Evolutionary conservation across 1,140 invertebrate species (phyloP), one percentile per base, ranked within the genome.

Genomic region (Lordiphosa clarofinis): DNA sequence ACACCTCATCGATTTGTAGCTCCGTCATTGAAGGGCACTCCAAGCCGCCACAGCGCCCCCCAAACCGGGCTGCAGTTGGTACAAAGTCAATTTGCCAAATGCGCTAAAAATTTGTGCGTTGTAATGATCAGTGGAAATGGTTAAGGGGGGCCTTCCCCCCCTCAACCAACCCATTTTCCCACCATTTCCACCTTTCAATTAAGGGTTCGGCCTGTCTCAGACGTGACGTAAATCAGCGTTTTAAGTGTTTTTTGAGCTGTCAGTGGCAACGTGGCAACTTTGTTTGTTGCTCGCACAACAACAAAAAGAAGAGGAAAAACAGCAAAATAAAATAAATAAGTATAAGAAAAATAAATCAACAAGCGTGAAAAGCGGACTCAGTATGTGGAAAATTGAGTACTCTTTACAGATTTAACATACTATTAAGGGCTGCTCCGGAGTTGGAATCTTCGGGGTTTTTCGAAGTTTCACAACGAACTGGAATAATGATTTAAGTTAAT

Each of bases 1-100:
- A 70, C 67, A 72, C 75, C 75, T 82, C 76, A 82, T 82, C 76
- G 71, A 82, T 82, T 82, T 75, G 76, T 81, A 62, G 76, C 76
- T 40, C 46, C 66, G 75, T 79, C 75, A 79, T 64, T 66, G 13
- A 53, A 48, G 55, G 28, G 31, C 47, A 19, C 9, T 15, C 40
- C 21, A 21, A 21, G 15, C 15, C 15, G 15, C 15, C 15, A 15
- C 15, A 15, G 21, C 21, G 21, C 21, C 21, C 21, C 21, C 3
- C n/a, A n/a, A n/a, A 21, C 37, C 39, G 48, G 50, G 59, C 55
- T 64, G 55, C 70, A 61, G 28, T 61, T 15, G 39, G 35, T 49
- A 43, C 60, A 56, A 81, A 81, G 76, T 81, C 71, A 81, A 74
- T 81, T 82, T 82, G 71, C 62, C 62, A 81, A 68, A 65, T 75